Evolutionary conservation across 2,888 invertebrate genomes (phyloP).

Genomic region (Nymphalis c-album): DNA sequence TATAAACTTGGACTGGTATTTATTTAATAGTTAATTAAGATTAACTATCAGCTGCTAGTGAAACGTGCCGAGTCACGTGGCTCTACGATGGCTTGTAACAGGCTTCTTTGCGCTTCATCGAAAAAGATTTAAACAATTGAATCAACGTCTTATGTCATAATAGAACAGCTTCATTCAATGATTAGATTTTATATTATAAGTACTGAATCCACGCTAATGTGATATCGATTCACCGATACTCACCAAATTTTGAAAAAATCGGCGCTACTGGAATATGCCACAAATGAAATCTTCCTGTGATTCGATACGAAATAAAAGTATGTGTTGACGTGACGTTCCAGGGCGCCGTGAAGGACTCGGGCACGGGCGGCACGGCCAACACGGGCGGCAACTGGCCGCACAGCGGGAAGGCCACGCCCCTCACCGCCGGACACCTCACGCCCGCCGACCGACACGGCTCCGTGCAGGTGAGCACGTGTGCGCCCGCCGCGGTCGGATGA

Average conservation of each 20-base stretch:
- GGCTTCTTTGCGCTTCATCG: neutral
- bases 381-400: slow-evolving; percentile 89
- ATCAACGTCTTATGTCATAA: neutral
- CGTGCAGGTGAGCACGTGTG: slow-evolving; percentile 87
- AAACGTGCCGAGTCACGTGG: slow-evolving; percentile 3
- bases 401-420: slow-evolving; percentile 91
- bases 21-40: slow-evolving; percentile 12
- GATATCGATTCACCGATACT: too few species aligned
- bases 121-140: neutral
- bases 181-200: too few species aligned
- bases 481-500: too few species aligned
- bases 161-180: neutral
- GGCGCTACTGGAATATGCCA: too few species aligned
- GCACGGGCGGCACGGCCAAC: slow-evolving; percentile 84
- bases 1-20: slow-evolving; percentile 7
- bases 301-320: neutral
- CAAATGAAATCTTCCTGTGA: too few species aligned
- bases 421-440: slow-evolving; percentile 91
- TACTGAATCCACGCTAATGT: too few species aligned
- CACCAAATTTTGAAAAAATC: too few species aligned
- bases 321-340: slow-evolving; percentile 41
- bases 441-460: slow-evolving; percentile 98
- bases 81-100: neutral
- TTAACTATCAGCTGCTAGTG: neutral
- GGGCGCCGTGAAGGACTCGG: slow-evolving; percentile 71